Percentiles rank a stretch among this genome's conserved stretches.
Evolutionary conservation across 2,797 vertebrate species (phyloP).

Genomic region (Sebastolobus altivelis): DNA sequence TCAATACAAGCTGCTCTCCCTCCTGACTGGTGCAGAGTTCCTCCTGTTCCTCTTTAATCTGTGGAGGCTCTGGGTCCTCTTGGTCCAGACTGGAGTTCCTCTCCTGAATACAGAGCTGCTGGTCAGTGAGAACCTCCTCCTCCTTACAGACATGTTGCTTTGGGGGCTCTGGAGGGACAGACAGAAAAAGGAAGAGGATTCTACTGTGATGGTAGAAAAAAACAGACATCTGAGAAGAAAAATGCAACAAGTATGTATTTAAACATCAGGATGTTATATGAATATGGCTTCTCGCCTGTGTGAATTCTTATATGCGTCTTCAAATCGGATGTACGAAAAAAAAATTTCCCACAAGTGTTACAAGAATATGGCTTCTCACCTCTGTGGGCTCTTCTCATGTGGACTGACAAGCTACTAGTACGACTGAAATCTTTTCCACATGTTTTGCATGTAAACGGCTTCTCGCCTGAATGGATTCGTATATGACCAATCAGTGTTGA

Average conservation of each 20-base stretch:
- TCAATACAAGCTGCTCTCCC: neutral
- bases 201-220: neutral
- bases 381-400: too few species aligned
- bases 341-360: neutral
- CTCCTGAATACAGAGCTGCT: slow-evolving; percentile 17
- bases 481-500: neutral
- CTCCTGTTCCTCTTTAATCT: slow-evolving; percentile 7
- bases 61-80: slow-evolving; percentile 4
- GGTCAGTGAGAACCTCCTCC: neutral
- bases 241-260: neutral
- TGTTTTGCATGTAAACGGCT: too few species aligned
- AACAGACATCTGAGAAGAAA: neutral
- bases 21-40: neutral
- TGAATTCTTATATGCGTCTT: too few species aligned
- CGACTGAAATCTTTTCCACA: too few species aligned
- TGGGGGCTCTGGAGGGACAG: slow-evolving; percentile 9
- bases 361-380: neutral
- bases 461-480: neutral
- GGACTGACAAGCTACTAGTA: too few species aligned
- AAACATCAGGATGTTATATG: too few species aligned
- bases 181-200: neutral
- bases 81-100: slow-evolving; percentile 8
- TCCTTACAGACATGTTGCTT: neutral
- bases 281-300: too few species aligned
- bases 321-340: too few species aligned